Evolutionary conservation across 1,140 invertebrate genomes (phyloP), one percentile per base, ranked within the genome.

Genomic region (Zaprionus nigranus): DNA sequence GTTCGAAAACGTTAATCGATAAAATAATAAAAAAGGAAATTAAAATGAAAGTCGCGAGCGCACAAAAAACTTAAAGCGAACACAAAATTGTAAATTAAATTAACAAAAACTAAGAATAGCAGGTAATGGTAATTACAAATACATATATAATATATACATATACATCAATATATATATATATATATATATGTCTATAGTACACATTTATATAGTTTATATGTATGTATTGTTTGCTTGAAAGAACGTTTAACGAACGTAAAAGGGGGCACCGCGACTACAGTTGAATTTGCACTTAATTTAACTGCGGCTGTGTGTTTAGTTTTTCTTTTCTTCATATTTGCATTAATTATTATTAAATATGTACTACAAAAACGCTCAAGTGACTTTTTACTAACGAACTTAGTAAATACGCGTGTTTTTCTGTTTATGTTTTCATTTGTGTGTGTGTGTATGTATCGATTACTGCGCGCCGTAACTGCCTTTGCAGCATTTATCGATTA

Each of bases 31-130:
- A 30, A 30, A 30, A 46, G 38, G 57, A 49, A 58, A 63, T 61
- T 60, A 58, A 20, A 81, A 53, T 40, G 49, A 67, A 66, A 62
- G 30, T 46, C 57, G 82, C 82, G 84, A 71, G 81, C 74, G 70
- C 62, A 67, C 53, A 85, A 72, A 72, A 72, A 86, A 83, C 80
- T 82, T 75, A 71, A 80, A 68, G 62, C 72, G 76, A 82, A 87
- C 83, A 87, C 82, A 88, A 88, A 78, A 65, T 67, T 67, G 71
- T 74, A 69, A 82, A 90, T 87, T 84, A 87, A 88, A 84, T 87
- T 84, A 87, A 87, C 84, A 87, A 87, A 87, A 75, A 88, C 71
- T 87, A 83, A 69, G 56, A 86, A 69, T 86, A 83, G 81, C 81
- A 83, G 81, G 81, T 82, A 82, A 71, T 76, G 72, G 66, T 76